Percentiles rank a stretch among this genome's conserved stretches.
These are phyloP conservation scores for Tetraneura akinire DNA, from an alignment of 1,140 invertebrate genomes.

Conservation along the genomic window DNA sequence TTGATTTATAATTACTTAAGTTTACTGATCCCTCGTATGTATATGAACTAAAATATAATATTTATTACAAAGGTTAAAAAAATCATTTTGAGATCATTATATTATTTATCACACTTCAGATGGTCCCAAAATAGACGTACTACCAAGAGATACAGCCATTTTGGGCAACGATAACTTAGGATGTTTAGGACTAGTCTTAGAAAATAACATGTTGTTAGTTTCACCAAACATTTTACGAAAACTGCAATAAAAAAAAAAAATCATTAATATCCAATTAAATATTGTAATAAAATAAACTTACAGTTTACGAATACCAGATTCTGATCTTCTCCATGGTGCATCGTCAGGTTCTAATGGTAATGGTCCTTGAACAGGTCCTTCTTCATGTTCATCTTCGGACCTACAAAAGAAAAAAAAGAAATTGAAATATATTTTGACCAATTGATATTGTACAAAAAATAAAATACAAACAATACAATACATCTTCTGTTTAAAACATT, in stretches of 20 bases:
- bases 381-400: slow-evolving; percentile 65
- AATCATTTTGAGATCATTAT: slow-evolving; percentile 30
- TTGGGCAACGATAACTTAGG: slow-evolving; percentile 72
- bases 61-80: not conserved
- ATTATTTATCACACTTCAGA: slow-evolving; percentile 42
- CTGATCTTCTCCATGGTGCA: slow-evolving; percentile 84
- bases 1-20: slow-evolving; percentile 20
- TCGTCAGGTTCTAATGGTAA: slow-evolving; percentile 94
- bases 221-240: slow-evolving; percentile 73
- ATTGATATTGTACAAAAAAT: not conserved
- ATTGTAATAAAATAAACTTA: slow-evolving; percentile 64
- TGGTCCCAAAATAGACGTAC: slow-evolving; percentile 42
- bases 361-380: slow-evolving; percentile 91
- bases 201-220: slow-evolving; percentile 62
- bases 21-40: slow-evolving; percentile 17
- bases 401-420: slow-evolving; percentile 2
- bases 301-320: slow-evolving; percentile 92
- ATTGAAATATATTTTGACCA: not conserved
- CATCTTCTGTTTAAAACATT: too few species aligned
- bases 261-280: not conserved
- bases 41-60: slow-evolving; percentile 1
- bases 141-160: slow-evolving; percentile 66
- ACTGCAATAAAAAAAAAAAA: slow-evolving; percentile 60
- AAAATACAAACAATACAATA: not conserved
- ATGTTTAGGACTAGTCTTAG: slow-evolving; percentile 68